These are phyloP conservation scores for Micrasema longulum DNA, from an alignment of 1,140 invertebrate species.

Conservation along the genomic window DNA sequence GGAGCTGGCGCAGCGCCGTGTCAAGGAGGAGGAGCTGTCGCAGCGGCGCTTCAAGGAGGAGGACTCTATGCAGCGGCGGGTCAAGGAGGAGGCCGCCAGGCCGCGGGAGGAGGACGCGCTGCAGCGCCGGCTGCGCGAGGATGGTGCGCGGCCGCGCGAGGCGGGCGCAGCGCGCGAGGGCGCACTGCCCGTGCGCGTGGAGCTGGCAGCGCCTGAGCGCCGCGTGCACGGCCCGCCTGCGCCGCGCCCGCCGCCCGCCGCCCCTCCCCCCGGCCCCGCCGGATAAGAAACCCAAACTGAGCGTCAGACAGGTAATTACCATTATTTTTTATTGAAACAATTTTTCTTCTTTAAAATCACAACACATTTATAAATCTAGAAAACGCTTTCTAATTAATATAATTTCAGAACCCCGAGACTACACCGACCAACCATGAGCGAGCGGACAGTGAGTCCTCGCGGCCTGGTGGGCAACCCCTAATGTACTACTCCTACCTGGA, in stretches of 20 bases:
- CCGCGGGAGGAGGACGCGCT: slow-evolving; percentile 44
- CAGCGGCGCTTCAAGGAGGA: slow-evolving; percentile 42
- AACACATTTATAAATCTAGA: too few relatives aligned
- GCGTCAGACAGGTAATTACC: slow-evolving; percentile 44
- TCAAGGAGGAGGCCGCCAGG: slow-evolving; percentile 44
- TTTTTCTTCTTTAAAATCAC: too few relatives aligned
- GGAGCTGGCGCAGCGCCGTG: slow-evolving; percentile 19
- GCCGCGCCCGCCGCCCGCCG: slow-evolving; percentile 50
- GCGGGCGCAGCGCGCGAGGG: not conserved
- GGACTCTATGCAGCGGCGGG: slow-evolving; percentile 31
- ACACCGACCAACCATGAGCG: slow-evolving; percentile 62
- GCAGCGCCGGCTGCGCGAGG: slow-evolving; percentile 45
- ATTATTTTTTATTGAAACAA: too few relatives aligned
- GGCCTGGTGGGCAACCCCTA: slow-evolving; percentile 47
- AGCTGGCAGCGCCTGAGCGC: slow-evolving; percentile 54
- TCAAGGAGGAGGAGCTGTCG: slow-evolving; percentile 48
- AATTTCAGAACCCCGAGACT: slow-evolving; percentile 48
- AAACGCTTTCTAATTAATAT: too few relatives aligned
- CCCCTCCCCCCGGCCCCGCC: slow-evolving; percentile 53
- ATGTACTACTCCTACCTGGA: slow-evolving; percentile 68
- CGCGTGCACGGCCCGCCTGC: slow-evolving; percentile 20
- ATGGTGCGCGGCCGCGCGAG: not conserved
- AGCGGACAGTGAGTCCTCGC: slow-evolving; percentile 53
- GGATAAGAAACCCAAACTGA: slow-evolving; percentile 50
- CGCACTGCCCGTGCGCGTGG: slow-evolving; percentile 54